phyloP scores from a whole-genome alignment of 2,113 vertebrate species.

The Hippolais icterina region DNA sequence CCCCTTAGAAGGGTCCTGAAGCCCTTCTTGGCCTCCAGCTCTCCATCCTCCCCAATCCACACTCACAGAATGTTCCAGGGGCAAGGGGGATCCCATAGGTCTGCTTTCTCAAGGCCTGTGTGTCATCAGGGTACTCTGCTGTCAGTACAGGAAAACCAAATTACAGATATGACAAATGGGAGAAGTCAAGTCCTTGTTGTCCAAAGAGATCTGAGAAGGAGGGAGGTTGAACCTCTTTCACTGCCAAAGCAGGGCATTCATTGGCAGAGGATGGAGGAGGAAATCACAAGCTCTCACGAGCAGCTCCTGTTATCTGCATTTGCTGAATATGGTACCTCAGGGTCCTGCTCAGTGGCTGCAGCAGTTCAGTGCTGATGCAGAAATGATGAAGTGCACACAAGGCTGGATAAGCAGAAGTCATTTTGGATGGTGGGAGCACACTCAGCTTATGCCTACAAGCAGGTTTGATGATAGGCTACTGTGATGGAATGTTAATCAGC shows the following conservation, averaged over 20 bases:
- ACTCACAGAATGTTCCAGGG: accelerated
- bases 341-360: neutral
- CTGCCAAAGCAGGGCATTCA: neutral
- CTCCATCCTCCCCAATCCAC: neutral
- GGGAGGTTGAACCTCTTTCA: neutral
- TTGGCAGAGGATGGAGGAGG: neutral
- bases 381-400: neutral
- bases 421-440: neutral
- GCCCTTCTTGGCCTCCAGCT: neutral
- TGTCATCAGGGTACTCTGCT: neutral
- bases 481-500: neutral
- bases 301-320: neutral
- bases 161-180: neutral
- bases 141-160: neutral
- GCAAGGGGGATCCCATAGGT: accelerated
- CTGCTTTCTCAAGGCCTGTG: neutral
- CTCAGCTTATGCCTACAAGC: neutral
- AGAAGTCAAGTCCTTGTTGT: neutral
- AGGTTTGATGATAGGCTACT: neutral
- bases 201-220: neutral
- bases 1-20: neutral
- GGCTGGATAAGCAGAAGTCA: neutral
- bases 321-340: neutral
- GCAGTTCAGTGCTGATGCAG: neutral
- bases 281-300: neutral